A percentile compares a stretch with the other conserved stretches of the same genome.
Conservation (phyloP, 2,113 vertebrate species). For the Aspiorhynchus laticeps region DNA sequence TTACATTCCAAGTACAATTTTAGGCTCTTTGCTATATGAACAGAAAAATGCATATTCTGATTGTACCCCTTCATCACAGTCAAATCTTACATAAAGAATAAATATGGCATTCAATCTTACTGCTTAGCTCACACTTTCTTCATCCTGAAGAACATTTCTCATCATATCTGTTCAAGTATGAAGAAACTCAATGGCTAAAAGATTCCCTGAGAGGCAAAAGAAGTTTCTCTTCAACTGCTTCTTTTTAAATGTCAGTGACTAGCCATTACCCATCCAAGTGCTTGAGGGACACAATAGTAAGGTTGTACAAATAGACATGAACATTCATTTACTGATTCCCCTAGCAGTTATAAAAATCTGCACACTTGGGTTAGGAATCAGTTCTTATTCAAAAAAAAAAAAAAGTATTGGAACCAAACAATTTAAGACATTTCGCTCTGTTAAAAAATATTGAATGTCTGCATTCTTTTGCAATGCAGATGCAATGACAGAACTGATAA, state of each 20-base stretch:
- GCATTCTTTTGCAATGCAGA: background rate
- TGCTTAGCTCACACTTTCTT: background rate
- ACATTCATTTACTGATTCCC: constrained; percentile 46
- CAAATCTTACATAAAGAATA: constrained; percentile 3
- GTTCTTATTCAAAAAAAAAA: background rate
- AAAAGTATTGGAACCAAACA: background rate
- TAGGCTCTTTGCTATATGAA: background rate
- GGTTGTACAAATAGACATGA: constrained; percentile 56
- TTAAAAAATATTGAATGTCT: background rate
- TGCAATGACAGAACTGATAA: background rate
- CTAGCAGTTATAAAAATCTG: constrained; percentile 29
- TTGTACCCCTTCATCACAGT: background rate
- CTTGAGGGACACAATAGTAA: constrained; percentile 56
- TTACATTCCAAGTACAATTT: constrained; percentile 3
- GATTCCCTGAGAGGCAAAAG: background rate
- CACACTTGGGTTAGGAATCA: background rate
- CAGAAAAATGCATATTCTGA: background rate
- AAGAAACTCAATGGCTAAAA: background rate
- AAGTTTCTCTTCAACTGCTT: constrained; percentile 18
- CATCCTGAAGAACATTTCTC: constrained; percentile 20
- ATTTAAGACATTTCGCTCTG: background rate
- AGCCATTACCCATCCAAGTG: constrained; percentile 20
- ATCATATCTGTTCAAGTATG: background rate
- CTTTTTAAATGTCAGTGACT: background rate
- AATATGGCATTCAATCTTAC: background rate